phyloP scores from a whole-genome alignment of 2,113 vertebrate species.

The Herpetotheres cachinnans region DNA sequence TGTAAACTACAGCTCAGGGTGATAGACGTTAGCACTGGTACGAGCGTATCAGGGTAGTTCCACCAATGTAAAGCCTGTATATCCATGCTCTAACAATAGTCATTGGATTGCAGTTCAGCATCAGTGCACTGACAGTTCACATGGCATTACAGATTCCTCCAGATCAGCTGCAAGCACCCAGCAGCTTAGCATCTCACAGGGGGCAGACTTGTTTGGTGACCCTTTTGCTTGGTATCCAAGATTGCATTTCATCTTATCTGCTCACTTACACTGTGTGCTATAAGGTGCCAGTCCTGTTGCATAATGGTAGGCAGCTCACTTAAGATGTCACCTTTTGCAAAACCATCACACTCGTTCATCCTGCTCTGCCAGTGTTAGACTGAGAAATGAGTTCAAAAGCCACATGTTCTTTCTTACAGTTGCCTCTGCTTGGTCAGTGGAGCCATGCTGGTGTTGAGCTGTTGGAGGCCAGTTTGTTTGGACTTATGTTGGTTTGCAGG shows the following conservation, averaged over 20 bases:
- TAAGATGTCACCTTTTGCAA: neutral
- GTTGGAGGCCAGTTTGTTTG: neutral
- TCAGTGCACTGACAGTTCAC: neutral
- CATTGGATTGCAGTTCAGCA: neutral
- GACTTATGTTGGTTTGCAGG: neutral
- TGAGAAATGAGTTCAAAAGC: neutral
- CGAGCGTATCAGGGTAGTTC: neutral
- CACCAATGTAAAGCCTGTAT: neutral
- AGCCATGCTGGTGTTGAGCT: neutral
- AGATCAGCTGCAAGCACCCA: neutral
- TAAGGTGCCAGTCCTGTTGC: neutral
- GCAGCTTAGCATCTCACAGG: neutral
- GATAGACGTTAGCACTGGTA: neutral
- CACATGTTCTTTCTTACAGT: neutral
- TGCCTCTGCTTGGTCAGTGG: neutral
- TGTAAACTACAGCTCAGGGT: neutral
- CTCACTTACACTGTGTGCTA: accelerated
- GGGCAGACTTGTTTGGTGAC: neutral
- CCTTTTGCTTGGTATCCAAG: neutral
- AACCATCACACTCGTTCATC: neutral
- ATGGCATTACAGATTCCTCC: neutral
- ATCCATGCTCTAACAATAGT: neutral
- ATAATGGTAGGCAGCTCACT: neutral
- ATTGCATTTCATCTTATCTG: neutral
- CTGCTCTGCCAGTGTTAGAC: neutral